phyloP scores from a whole-genome alignment of 2,797 vertebrate genomes.

The Halcyon chelicuti region DNA sequence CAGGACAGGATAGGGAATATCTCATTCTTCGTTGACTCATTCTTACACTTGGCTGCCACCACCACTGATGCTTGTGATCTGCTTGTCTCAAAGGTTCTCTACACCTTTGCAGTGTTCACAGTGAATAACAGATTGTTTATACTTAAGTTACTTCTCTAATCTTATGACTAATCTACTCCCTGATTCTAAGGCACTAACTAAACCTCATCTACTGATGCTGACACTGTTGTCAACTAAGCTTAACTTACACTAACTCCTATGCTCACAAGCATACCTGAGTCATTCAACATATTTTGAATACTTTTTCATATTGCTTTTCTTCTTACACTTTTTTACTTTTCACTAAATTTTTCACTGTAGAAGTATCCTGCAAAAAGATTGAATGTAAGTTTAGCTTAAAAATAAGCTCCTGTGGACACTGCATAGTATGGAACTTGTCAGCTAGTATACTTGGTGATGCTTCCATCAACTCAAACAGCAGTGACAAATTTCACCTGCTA shows the following conservation, averaged over 20 bases:
- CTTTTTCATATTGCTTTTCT: not conserved
- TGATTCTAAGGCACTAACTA: not conserved
- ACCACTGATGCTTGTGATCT: not conserved
- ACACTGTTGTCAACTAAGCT: not conserved
- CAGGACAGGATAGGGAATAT: not conserved
- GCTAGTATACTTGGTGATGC: not conserved
- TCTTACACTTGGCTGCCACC: not conserved
- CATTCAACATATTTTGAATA: not conserved
- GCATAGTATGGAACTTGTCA: not conserved
- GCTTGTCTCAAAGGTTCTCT: not conserved
- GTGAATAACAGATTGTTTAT: not conserved
- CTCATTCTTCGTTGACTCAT: not conserved
- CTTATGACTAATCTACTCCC: not conserved
- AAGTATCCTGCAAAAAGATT: not conserved
- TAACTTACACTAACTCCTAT: not conserved
- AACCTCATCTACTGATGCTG: not conserved
- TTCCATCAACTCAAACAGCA: not conserved
- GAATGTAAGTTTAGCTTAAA: not conserved
- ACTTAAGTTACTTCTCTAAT: not conserved
- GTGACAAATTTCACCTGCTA: not conserved
- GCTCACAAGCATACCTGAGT: rapidly evolving
- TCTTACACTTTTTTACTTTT: not conserved
- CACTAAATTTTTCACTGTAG: not conserved
- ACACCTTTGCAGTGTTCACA: not conserved
- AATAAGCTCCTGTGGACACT: not conserved